Evolutionary conservation across 37 sponge, comb jelly and placozoan species (phyloP), one percentile per base, ranked within the genome.

Genomic region (Halisarca cf. caerulea): DNA sequence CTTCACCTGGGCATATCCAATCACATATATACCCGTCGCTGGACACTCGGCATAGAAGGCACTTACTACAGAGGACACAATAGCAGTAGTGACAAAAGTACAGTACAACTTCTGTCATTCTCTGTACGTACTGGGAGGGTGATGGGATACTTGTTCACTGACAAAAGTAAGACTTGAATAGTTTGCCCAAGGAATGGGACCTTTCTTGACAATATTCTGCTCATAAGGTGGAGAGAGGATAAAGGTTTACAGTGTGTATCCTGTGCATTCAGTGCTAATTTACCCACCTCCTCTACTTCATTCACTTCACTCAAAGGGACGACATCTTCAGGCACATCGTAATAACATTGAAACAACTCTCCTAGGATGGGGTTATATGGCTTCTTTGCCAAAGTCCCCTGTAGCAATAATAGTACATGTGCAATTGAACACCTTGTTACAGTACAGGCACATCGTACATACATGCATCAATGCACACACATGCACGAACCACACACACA

Each of bases 351-450:
- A 83, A 94, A 94, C 0, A 28, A 28, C 62, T 94, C 95, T 2
- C 95, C 95, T 15, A 94, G 87, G 0, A 94, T 68, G 18, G 95
- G 95, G 53, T 94, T 94, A 72, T 94, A 94, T 2, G 95, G 95
- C 66, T 94, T 94, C 75, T 91, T 94, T 2, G 87, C 91, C 0
- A 82, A 73, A 24, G 70, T 47, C 3, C 85, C 80, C 89, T 91
- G 34, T 11, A 72, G 3, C 35, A 8, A 30, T 34, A 2, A 37
- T 30, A 81, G 24, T 4, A 68, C 27, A 34, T n/a, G 30, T 27
- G 30, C 30, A 32, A 8, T 8, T 68, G 7, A 32, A 34, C 35
- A 27, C n/a, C n/a, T n/a, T n/a, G 25, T 59, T 59, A 27, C 60
- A 9, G 60, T n/a, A n/a, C 35, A 34, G 11, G 15, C 2, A 27